A percentile compares a stretch with the other conserved stretches of the same genome.
Evolutionary conservation across 1,140 invertebrate species (phyloP).

Genomic region (Cephus cinctus): DNA sequence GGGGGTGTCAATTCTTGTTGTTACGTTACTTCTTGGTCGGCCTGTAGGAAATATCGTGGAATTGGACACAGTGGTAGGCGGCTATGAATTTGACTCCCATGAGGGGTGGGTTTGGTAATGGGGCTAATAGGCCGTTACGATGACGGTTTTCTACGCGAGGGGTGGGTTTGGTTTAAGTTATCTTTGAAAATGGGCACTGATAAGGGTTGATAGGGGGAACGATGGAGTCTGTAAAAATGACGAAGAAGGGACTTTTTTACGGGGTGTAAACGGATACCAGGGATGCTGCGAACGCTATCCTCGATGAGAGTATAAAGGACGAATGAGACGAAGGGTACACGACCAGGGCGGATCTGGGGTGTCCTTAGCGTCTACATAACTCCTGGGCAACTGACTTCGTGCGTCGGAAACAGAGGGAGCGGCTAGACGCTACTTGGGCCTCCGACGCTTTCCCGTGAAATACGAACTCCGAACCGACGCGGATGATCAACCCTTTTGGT

Average conservation of each 20-base stretch:
- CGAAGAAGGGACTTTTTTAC: slow-evolving; percentile 18
- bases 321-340: slow-evolving; percentile 32
- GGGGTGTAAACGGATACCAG: neutral
- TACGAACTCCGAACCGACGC: too few relatives aligned
- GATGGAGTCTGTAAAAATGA: slow-evolving; percentile 14
- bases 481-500: too few relatives aligned
- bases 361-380: slow-evolving; percentile 45
- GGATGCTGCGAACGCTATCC: slow-evolving; percentile 4
- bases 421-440: too few relatives aligned
- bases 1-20: too few relatives aligned
- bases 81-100: too few relatives aligned
- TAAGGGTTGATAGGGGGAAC: slow-evolving; percentile 1
- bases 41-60: too few relatives aligned
- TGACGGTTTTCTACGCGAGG: neutral
- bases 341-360: slow-evolving; percentile 45
- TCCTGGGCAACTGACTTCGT: slow-evolving; percentile 35
- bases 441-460: too few relatives aligned
- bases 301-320: neutral
- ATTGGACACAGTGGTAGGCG: too few relatives aligned
- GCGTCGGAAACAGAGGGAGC: slow-evolving; percentile 35
- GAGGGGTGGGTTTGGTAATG: too few relatives aligned
- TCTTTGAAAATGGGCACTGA: slow-evolving; percentile 5
- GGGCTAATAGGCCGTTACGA: too few relatives aligned
- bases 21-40: too few relatives aligned
- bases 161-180: neutral